Percentiles rank a stretch among this genome's conserved stretches.
Conservation (phyloP, 2,888 invertebrate genomes). For the Tigriopus californicus region DNA sequence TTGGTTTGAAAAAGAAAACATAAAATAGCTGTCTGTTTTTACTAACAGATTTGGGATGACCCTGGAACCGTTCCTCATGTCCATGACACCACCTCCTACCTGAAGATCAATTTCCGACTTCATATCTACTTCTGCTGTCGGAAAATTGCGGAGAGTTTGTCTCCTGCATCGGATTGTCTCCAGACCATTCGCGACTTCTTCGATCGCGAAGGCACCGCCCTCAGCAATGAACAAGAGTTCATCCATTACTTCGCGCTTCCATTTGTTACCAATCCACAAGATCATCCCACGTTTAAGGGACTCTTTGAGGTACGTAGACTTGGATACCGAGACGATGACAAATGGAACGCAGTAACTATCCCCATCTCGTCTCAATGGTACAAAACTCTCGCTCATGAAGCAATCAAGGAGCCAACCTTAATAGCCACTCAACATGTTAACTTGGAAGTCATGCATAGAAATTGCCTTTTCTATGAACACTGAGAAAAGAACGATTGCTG, state of each 20-base stretch:
- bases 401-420: no score
- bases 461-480: no score
- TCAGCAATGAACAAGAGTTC: constrained; percentile 35
- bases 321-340: background rate
- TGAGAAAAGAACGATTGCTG: no score
- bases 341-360: background rate
- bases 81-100: background rate
- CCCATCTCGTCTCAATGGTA: no score
- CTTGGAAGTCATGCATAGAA: no score
- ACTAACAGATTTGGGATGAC: background rate
- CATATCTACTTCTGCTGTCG: background rate
- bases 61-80: background rate
- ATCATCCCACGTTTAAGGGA: constrained; percentile 35
- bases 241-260: constrained; percentile 38
- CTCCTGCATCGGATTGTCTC: constrained; percentile 21
- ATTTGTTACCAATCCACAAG: constrained; percentile 33
- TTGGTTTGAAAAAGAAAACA: no score
- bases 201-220: constrained; percentile 29
- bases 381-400: no score
- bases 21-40: no score
- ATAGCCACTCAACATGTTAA: no score
- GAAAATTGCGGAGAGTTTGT: constrained; percentile 14
- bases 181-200: constrained; percentile 27
- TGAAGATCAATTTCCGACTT: background rate
- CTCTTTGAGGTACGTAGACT: constrained; percentile 28